Evolutionary conservation across 1,140 invertebrate species (phyloP), one percentile per base, ranked within the genome.

Genomic region (Diorhabda elongata): DNA sequence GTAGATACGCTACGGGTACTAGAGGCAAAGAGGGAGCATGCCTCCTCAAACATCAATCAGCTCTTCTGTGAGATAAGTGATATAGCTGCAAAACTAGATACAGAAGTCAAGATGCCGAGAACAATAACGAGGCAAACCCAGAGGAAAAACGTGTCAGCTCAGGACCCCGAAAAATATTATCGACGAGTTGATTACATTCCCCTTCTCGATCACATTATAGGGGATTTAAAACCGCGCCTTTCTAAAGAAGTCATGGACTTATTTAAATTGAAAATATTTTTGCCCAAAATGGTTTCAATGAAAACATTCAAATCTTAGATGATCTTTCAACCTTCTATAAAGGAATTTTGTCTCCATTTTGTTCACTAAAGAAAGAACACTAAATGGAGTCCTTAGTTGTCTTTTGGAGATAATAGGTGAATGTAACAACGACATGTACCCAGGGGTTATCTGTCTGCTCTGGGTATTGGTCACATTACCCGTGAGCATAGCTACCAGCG

Each of bases 401-500:
- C 26, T 26, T 26, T 26, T 26, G 26, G 1, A 56, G 52, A 6
- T 64, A 3, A 52, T 56, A 8, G 56, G 65, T 44, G 6, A 42
- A 5, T 69, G 68, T 61, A 62, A 65, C 42, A 5, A 2, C 3
- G 60, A 69, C 7, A 8, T 69, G 52, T 69, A 47, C 42, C 68
- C 68, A 26, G 26, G 44, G 11, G 9, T 69, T 6, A 68, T 3
- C 45, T 26, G 26, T 26, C 26, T 26, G 26, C 26, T 26, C 26
- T 1, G 26, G 26, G 26, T 26, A 26, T 26, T 11, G 9, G 69
- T 69, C 61, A 76, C 75, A 69, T 67, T 80, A 58, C 77, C 77
- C 62, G 69, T 79, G n/a, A 77, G 74, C 71, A 70, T 73, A 71
- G 75, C 78, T 3, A 77, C 71, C n/a, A 73, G 71, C 61, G 78